A percentile compares a stretch with the other conserved stretches of the same genome.
Evolutionary conservation across 2,797 vertebrate genomes (phyloP).

Genomic region (Macropodus opercularis): DNA sequence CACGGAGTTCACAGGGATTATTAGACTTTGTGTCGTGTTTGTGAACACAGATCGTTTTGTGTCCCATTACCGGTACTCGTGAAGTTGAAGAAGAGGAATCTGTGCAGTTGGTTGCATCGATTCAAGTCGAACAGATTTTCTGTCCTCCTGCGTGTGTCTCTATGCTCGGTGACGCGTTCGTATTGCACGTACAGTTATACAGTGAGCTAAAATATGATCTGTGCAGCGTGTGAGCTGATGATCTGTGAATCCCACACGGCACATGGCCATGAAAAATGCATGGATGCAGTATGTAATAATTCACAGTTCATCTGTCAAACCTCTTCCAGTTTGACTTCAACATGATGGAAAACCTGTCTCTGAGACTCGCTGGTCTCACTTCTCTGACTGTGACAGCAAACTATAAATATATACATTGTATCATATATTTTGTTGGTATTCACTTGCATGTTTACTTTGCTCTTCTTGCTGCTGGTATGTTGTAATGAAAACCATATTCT

Average conservation of each 20-base stretch:
- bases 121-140: background rate
- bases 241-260: slow-evolving; percentile 3
- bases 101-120: slow-evolving; percentile 10
- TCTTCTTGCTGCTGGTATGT: slow-evolving; percentile 25
- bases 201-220: slow-evolving; percentile 6
- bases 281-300: slow-evolving; percentile 1
- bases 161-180: background rate
- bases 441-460: slow-evolving; percentile 27
- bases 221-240: slow-evolving; percentile 4
- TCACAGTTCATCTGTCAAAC: slow-evolving; percentile 19
- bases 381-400: slow-evolving; percentile 17
- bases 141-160: background rate
- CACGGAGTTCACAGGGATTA: too few species aligned
- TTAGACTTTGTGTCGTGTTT: too few species aligned
- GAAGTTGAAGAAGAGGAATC: too few species aligned
- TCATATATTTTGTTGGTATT: slow-evolving; percentile 8
- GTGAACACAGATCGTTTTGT: too few species aligned
- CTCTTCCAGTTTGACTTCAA: slow-evolving; percentile 2
- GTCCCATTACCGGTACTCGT: too few species aligned
- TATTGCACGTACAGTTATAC: slow-evolving; percentile 8
- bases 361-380: slow-evolving; percentile 7
- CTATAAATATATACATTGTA: slow-evolving; percentile 12
- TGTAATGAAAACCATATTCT: slow-evolving; percentile 25
- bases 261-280: slow-evolving; percentile 15
- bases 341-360: slow-evolving; percentile 6